Conservation (phyloP, 1,140 invertebrate genomes). For the Drosophila kikkawai region DNA sequence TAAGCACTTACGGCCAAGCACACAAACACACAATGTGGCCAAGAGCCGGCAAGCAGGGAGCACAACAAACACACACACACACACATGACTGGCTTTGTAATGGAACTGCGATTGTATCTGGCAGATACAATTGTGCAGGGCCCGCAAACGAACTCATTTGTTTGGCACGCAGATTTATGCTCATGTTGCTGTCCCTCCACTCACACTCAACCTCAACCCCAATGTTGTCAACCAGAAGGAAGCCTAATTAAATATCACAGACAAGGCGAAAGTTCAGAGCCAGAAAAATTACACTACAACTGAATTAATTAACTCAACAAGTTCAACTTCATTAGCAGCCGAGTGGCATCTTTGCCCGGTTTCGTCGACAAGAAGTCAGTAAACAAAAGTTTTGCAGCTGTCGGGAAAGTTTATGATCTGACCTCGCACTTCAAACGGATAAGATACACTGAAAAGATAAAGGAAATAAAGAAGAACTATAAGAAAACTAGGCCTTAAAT, state of each 20-base stretch:
- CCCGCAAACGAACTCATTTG: constrained; percentile 54
- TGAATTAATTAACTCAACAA: constrained; percentile 73
- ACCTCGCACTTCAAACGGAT: constrained; percentile 12
- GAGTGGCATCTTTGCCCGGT: constrained; percentile 17
- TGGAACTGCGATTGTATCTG: constrained; percentile 78
- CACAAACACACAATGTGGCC: constrained; percentile 61
- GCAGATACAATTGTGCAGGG: constrained; percentile 68
- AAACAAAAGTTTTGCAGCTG: constrained; percentile 45
- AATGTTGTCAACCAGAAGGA: constrained; percentile 50
- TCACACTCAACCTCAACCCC: neutral
- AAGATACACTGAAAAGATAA: neutral
- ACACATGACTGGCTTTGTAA: constrained; percentile 62
- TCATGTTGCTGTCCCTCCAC: constrained; percentile 31
- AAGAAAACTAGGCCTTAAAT: neutral
- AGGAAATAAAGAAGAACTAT: neutral
- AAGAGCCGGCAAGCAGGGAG: constrained; percentile 14
- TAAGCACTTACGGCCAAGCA: constrained; percentile 60
- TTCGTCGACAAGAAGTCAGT: constrained; percentile 34
- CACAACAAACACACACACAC: constrained; percentile 13
- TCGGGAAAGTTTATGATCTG: constrained; percentile 44
- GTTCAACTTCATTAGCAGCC: constrained; percentile 62
- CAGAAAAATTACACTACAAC: constrained; percentile 60
- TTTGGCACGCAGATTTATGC: constrained; percentile 70
- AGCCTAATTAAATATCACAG: constrained; percentile 67
- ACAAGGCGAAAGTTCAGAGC: constrained; percentile 16